Percentiles rank a stretch among this genome's conserved stretches.
phyloP scores from a whole-genome alignment of 2,797 vertebrate species.

The Triplophysa yarkandensis region DNA sequence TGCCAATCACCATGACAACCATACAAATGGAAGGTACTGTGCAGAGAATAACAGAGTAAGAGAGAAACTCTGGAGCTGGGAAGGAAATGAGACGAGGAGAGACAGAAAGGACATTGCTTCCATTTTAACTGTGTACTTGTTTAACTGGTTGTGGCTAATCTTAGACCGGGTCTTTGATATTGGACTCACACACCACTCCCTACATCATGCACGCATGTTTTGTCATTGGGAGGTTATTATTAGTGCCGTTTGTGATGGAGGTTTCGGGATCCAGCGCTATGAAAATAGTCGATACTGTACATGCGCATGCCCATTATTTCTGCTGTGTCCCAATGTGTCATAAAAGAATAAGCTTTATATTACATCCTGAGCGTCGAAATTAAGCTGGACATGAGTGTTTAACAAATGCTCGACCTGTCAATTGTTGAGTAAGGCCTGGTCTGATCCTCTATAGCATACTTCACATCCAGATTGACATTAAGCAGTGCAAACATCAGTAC shows the following conservation, averaged over 20 bases:
- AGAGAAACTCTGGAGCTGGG: neutral
- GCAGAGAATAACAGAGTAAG: constrained; percentile 3
- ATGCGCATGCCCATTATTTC: constrained; percentile 1
- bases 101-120: constrained; percentile 26
- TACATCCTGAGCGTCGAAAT: constrained; percentile 1
- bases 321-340: constrained; percentile 13
- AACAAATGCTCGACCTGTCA: constrained; percentile 43
- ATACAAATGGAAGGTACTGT: constrained; percentile 50
- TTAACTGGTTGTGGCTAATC: constrained; percentile 54
- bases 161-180: constrained; percentile 39
- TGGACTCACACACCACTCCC: constrained; percentile 32
- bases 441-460: too few species aligned
- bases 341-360: neutral
- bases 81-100: constrained; percentile 3
- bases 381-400: constrained; percentile 17
- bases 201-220: constrained; percentile 27
- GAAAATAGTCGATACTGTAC: constrained; percentile 8
- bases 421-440: too few species aligned
- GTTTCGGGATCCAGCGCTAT: neutral
- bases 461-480: constrained; percentile 10
- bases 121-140: constrained; percentile 45
- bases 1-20: constrained; percentile 49
- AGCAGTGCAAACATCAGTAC: constrained; percentile 5
- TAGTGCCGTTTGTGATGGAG: constrained; percentile 37
- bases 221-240: constrained; percentile 45